These are phyloP conservation scores for Caenorhabditis sp. DNA, from an alignment of 2,888 invertebrate genomes.

Conservation along the genomic window DNA sequence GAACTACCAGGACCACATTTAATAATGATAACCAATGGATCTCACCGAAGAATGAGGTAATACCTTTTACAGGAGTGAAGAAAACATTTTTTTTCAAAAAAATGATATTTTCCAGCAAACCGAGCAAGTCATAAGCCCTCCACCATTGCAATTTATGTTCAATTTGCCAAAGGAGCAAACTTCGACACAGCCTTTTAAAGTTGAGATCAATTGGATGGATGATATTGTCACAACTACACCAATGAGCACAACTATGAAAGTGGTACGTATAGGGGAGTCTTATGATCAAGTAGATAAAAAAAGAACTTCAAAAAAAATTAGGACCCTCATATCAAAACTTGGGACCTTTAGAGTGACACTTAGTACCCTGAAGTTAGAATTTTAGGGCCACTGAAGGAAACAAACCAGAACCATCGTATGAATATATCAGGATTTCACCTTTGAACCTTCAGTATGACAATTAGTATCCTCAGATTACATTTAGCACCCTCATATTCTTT, in stretches of 20 bases:
- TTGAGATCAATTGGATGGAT: slow-evolving; percentile 53
- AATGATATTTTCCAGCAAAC: slow-evolving; percentile 16
- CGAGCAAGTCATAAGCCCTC: slow-evolving; percentile 26
- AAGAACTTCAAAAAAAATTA: too few species aligned
- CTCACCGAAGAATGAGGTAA: slow-evolving; percentile 28
- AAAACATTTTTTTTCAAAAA: too few species aligned
- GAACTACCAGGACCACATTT: slow-evolving; percentile 30
- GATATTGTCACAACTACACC: slow-evolving; percentile 30
- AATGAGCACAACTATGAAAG: neutral
- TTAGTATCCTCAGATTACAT: too few species aligned
- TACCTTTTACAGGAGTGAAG: too few species aligned
- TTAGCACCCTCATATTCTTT: too few species aligned
- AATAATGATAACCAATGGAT: slow-evolving; percentile 26
- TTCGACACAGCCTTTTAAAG: slow-evolving; percentile 49
- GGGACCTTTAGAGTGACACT: too few species aligned
- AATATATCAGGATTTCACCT: too few species aligned
- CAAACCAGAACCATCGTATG: too few species aligned
- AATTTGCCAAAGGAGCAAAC: slow-evolving; percentile 31
- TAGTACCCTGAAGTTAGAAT: too few species aligned
- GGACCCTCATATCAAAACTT: too few species aligned
- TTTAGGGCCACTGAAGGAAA: too few species aligned
- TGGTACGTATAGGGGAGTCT: neutral
- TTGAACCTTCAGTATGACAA: too few species aligned
- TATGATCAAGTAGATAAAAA: neutral
- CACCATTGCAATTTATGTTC: slow-evolving; percentile 27